These are phyloP conservation scores for Mohoua ochrocephala DNA, from an alignment of 2,113 vertebrate genomes.

Conservation along the genomic window DNA sequence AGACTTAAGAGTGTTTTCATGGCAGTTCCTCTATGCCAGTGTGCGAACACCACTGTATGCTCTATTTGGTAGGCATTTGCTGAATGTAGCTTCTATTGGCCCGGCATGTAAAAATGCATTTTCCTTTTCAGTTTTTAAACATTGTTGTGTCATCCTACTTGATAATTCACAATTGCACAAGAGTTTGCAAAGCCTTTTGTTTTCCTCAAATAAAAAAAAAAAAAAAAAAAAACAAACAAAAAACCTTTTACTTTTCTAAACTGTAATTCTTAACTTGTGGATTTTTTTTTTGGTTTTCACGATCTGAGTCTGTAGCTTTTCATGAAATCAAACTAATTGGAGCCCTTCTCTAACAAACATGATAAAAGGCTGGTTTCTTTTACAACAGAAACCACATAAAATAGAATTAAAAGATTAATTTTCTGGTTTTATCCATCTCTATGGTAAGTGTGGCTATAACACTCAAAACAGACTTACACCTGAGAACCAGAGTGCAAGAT, in stretches of 20 bases:
- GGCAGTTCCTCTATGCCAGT: slow-evolving; percentile 21
- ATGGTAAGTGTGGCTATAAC: not conserved
- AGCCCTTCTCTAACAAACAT: not conserved
- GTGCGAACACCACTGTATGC: not conserved
- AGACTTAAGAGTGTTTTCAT: not conserved
- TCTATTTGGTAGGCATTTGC: slow-evolving; percentile 16
- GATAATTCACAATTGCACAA: not conserved
- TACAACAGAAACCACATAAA: not conserved
- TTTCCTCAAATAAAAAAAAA: not conserved
- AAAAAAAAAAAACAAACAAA: not conserved
- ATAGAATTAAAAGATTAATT: not conserved
- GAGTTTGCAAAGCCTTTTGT: slow-evolving; percentile 14
- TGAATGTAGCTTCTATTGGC: not conserved
- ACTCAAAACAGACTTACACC: not conserved
- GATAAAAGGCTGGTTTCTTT: not conserved
- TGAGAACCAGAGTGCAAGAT: not conserved
- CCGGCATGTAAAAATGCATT: slow-evolving; percentile 16
- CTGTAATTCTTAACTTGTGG: not conserved
- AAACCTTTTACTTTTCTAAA: not conserved
- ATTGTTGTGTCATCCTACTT: not conserved
- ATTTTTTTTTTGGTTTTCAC: not conserved
- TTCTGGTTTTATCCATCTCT: not conserved
- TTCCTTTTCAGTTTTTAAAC: slow-evolving; percentile 27
- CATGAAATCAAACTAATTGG: not conserved
- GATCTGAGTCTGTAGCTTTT: not conserved